Conservation (phyloP, 2,113 vertebrate genomes). For the Xenopus tropicalis region DNA sequence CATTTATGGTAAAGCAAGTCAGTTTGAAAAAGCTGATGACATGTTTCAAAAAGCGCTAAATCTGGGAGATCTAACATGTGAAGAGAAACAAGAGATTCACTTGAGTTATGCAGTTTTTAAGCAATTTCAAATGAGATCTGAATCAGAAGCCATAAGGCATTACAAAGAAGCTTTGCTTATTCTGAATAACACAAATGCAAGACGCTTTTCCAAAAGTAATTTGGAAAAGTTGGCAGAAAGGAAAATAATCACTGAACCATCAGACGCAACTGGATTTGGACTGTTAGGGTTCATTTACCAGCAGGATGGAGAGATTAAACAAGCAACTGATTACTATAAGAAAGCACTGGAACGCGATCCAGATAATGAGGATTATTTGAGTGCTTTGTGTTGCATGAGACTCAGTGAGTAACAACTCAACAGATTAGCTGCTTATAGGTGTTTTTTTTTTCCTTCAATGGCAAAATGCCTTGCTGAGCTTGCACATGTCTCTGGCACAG, state of each 20-base stretch:
- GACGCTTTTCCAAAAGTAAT: conserved; percentile 23
- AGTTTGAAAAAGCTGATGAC: conserved; percentile 59
- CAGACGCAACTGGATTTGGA: conserved; percentile 48
- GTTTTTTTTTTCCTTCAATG: too few species aligned
- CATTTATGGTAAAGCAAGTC: conserved; percentile 50
- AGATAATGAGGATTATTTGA: conserved; percentile 56
- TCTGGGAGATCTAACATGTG: conserved; percentile 36
- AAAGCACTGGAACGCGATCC: conserved; percentile 50
- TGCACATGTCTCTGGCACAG: too few species aligned
- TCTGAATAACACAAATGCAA: conserved; percentile 19
- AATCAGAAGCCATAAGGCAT: conserved; percentile 58
- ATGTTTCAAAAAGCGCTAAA: conserved; percentile 55
- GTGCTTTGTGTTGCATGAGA: neutral
- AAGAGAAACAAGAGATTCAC: conserved; percentile 57
- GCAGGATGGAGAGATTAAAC: conserved; percentile 39
- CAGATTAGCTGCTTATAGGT: too few species aligned
- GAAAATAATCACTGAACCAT: conserved; percentile 39
- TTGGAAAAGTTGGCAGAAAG: conserved; percentile 51
- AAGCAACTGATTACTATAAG: conserved; percentile 58
- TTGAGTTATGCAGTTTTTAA: conserved; percentile 60
- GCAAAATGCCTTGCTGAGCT: too few species aligned
- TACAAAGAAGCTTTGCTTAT: conserved; percentile 64
- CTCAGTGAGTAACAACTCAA: too few species aligned
- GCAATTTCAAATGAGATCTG: conserved; percentile 48
- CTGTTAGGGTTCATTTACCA: conserved; percentile 52